Percentiles rank a stretch among this genome's conserved stretches.
Evolutionary conservation across 1,140 invertebrate species (phyloP).

Genomic region (Micrasema minimum): DNA sequence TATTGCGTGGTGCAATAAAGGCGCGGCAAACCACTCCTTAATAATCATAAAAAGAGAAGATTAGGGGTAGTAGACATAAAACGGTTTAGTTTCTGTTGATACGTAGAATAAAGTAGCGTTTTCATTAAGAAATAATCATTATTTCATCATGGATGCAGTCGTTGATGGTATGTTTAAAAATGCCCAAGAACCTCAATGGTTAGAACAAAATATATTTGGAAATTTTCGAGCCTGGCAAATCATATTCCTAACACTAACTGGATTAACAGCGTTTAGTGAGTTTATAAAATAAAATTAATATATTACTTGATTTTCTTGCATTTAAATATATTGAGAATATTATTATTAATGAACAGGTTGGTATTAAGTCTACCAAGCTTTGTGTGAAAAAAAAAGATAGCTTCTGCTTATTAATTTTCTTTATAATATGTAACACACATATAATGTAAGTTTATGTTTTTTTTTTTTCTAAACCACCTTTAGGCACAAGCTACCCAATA

Average conservation of each 20-base stretch:
- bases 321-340: too few species aligned
- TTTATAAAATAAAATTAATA: too few species aligned
- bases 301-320: too few species aligned
- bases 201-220: conserved; percentile 67
- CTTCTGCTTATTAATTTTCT: too few species aligned
- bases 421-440: too few species aligned
- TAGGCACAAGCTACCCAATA: too few species aligned
- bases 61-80: conserved; percentile 9
- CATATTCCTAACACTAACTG: conserved; percentile 70
- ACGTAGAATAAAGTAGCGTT: too few species aligned
- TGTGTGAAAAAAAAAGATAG: too few species aligned
- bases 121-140: background rate
- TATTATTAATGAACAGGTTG: too few species aligned
- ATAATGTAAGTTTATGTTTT: too few species aligned
- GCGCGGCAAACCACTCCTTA: conserved; percentile 39
- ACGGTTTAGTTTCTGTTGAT: conserved; percentile 9
- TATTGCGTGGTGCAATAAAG: conserved; percentile 14
- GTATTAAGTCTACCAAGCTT: too few species aligned
- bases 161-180: conserved; percentile 57
- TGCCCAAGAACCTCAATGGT: conserved; percentile 68
- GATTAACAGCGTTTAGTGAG: conserved; percentile 68
- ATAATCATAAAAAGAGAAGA: conserved; percentile 10
- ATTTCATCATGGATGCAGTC: conserved; percentile 56
- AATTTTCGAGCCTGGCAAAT: conserved; percentile 74
- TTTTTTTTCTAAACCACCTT: too few species aligned